A percentile compares a stretch with the other conserved stretches of the same genome.
phyloP scores from a whole-genome alignment of 2,888 invertebrate genomes.

The Cerceris rybyensis region DNA sequence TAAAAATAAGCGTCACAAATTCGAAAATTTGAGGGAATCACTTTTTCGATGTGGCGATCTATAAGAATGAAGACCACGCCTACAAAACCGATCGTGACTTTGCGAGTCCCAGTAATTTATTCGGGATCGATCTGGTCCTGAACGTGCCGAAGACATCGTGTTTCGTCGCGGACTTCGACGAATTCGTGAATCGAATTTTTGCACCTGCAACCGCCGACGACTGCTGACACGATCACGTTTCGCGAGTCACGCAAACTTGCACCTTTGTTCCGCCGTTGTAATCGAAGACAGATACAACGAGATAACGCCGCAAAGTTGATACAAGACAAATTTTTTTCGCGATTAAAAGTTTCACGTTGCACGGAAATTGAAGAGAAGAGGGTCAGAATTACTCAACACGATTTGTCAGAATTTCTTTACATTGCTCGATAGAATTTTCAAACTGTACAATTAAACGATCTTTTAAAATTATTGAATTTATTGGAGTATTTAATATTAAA shows the following conservation, averaged over 20 bases:
- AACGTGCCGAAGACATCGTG: constrained; percentile 16
- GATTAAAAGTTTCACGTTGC: neutral
- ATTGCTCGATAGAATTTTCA: too few species aligned
- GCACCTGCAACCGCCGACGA: constrained; percentile 31
- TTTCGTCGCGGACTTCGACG: constrained; percentile 9
- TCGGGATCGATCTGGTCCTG: constrained; percentile 6
- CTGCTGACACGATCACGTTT: constrained; percentile 43
- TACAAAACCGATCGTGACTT: neutral
- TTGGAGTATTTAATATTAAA: too few species aligned
- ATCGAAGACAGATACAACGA: neutral
- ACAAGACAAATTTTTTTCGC: neutral
- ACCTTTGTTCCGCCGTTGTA: constrained; percentile 10
- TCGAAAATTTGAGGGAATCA: neutral
- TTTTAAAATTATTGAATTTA: too few species aligned
- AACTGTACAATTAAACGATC: too few species aligned
- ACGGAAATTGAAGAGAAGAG: neutral
- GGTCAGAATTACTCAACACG: too few species aligned
- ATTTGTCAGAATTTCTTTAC: too few species aligned
- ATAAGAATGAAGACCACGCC: neutral
- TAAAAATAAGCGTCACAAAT: neutral
- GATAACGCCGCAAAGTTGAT: neutral
- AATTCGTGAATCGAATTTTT: constrained; percentile 56
- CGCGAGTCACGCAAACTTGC: constrained; percentile 48
- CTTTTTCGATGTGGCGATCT: neutral
- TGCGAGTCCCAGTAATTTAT: constrained; percentile 37